Conservation (phyloP, 2,797 vertebrate genomes). For the Fistularia tabacaria region DNA sequence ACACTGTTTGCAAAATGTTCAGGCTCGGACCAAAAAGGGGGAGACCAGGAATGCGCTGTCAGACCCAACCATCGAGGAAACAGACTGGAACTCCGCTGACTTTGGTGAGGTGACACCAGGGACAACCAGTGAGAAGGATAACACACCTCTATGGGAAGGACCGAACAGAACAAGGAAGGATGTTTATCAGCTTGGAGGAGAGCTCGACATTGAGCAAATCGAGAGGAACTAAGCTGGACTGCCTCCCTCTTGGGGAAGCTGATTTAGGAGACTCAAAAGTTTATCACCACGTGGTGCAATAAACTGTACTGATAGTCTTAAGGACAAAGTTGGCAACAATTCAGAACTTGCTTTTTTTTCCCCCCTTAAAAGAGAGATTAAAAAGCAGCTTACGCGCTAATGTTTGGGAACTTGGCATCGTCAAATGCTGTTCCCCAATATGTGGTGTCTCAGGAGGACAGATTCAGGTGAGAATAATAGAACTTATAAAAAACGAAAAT, state of each 20-base stretch:
- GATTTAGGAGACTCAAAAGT: constrained; percentile 33
- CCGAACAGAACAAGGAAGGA: constrained; percentile 63
- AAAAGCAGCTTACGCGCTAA: constrained; percentile 29
- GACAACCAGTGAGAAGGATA: constrained; percentile 56
- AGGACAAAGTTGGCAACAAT: constrained; percentile 42
- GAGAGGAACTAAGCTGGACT: constrained; percentile 85
- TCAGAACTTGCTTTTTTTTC: constrained; percentile 39
- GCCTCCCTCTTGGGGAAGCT: constrained; percentile 27
- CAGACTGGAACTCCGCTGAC: constrained; percentile 54
- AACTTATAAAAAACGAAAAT: constrained; percentile 22
- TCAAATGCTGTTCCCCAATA: constrained; percentile 29
- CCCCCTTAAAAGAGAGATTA: constrained; percentile 36
- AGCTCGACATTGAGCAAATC: constrained; percentile 94
- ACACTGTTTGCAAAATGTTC: constrained; percentile 23
- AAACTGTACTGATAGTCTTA: constrained; percentile 61
- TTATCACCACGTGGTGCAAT: constrained; percentile 49
- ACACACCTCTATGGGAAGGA: constrained; percentile 67
- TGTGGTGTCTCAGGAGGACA: constrained; percentile 46
- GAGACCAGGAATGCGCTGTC: constrained; percentile 46
- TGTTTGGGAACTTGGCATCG: constrained; percentile 32
- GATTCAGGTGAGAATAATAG: constrained; percentile 24
- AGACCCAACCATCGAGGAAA: constrained; percentile 73
- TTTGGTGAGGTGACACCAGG: constrained; percentile 31
- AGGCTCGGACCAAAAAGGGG: constrained; percentile 43
- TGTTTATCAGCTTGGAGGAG: constrained; percentile 84